phyloP scores from a whole-genome alignment of 2,113 vertebrate species.

The Propithecus coquereli region DNA sequence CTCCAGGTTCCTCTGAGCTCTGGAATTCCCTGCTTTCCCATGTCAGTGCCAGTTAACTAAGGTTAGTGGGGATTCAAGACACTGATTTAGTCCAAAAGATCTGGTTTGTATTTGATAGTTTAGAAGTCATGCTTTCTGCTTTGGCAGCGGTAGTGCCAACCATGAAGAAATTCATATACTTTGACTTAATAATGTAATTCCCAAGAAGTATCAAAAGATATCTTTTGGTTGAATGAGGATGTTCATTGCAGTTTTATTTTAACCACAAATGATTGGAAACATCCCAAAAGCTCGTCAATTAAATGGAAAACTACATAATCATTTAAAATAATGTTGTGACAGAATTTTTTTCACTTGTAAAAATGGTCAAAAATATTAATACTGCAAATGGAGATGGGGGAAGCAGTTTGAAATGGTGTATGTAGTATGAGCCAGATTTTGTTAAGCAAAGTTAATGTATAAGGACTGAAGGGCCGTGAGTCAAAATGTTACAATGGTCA shows the following conservation, averaged over 20 bases:
- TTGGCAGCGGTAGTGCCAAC: not conserved
- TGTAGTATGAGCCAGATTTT: not conserved
- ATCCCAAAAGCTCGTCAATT: not conserved
- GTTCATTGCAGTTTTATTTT: conserved; percentile 12
- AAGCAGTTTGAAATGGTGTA: not conserved
- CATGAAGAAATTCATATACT: not conserved
- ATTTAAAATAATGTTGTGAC: not conserved
- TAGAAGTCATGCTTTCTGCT: not conserved
- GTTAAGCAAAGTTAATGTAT: not conserved
- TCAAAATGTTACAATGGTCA: not conserved
- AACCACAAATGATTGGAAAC: not conserved
- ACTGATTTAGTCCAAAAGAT: not conserved
- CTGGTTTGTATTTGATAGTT: not conserved
- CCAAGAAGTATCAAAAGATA: not conserved
- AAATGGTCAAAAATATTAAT: not conserved
- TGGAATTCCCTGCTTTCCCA: not conserved
- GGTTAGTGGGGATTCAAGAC: not conserved
- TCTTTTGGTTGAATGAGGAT: not conserved
- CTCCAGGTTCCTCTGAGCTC: not conserved
- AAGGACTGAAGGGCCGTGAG: not conserved
- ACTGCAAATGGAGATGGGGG: not conserved
- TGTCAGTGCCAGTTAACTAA: not conserved
- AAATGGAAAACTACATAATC: not conserved
- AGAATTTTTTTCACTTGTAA: not conserved
- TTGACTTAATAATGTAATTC: not conserved